A percentile compares a stretch with the other conserved stretches of the same genome.
phyloP scores from a whole-genome alignment of 2,113 vertebrate species.

The Dermatemys mawii region DNA sequence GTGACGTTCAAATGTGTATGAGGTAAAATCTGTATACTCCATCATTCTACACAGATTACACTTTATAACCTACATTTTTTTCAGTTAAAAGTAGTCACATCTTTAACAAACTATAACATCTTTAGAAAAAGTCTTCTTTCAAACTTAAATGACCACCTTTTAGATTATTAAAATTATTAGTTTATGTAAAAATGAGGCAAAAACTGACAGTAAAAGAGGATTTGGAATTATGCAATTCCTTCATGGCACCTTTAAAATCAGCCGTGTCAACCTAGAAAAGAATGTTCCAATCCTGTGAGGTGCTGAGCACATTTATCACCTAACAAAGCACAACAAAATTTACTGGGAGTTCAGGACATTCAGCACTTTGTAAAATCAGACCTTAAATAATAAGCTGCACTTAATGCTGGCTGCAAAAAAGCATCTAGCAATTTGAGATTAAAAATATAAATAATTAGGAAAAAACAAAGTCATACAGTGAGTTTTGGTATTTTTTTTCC shows the following conservation, averaged over 20 bases:
- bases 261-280: neutral
- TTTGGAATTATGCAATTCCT: constrained; percentile 26
- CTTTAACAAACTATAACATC: neutral
- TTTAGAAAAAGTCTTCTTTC: neutral
- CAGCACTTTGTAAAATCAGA: neutral
- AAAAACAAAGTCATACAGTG: neutral
- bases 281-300: neutral
- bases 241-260: constrained; percentile 5
- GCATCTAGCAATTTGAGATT: neutral
- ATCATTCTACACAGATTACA: neutral
- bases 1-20: neutral
- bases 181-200: neutral
- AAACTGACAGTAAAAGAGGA: neutral
- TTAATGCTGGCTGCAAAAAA: neutral
- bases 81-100: neutral
- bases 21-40: neutral
- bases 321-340: fast-evolving
- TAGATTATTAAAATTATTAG: constrained; percentile 9
- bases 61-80: neutral
- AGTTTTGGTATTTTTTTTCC: neutral
- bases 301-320: neutral
- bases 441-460: neutral
- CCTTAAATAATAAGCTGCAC: neutral
- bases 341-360: neutral
- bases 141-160: neutral